phyloP scores from a whole-genome alignment of 2,113 vertebrate genomes.

The Arothron firmamentum region DNA sequence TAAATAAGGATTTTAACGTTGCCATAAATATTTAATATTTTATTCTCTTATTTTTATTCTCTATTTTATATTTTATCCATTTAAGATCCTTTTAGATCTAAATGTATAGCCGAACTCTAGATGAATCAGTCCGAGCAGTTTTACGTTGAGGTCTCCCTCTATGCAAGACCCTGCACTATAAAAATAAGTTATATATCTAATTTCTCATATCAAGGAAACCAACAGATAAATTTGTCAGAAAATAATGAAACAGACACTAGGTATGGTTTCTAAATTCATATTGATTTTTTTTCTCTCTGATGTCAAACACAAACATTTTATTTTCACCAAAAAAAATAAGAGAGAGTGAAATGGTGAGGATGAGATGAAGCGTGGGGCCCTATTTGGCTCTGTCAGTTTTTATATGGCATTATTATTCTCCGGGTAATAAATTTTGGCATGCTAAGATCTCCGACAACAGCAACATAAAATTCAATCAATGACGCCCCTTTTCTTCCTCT shows the following conservation, averaged over 20 bases:
- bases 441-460: conserved; percentile 79
- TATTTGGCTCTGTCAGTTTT: conserved; percentile 72
- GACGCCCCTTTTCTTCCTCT: conserved; percentile 50
- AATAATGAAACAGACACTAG: conserved; percentile 56
- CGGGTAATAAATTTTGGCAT: conserved; percentile 79
- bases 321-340: conserved; percentile 57
- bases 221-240: conserved; percentile 48
- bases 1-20: too few relatives aligned
- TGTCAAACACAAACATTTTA: conserved; percentile 71
- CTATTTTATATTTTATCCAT: not conserved
- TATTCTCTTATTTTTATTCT: not conserved
- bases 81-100: not conserved
- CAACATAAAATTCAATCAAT: conserved; percentile 82
- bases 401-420: conserved; percentile 82
- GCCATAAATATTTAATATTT: not conserved
- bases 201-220: conserved; percentile 18
- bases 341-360: conserved; percentile 39
- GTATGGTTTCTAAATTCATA: conserved; percentile 60
- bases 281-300: conserved; percentile 65
- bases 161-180: conserved; percentile 1
- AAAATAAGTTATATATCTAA: conserved; percentile 22
- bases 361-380: conserved; percentile 40
- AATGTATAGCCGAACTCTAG: not conserved
- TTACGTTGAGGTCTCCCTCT: not conserved
- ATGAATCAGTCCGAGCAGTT: conserved; percentile 5